A percentile compares a stretch with the other conserved stretches of the same genome.
These are phyloP conservation scores for Dione juno DNA, from an alignment of 2,888 invertebrate genomes.

Conservation along the genomic window DNA sequence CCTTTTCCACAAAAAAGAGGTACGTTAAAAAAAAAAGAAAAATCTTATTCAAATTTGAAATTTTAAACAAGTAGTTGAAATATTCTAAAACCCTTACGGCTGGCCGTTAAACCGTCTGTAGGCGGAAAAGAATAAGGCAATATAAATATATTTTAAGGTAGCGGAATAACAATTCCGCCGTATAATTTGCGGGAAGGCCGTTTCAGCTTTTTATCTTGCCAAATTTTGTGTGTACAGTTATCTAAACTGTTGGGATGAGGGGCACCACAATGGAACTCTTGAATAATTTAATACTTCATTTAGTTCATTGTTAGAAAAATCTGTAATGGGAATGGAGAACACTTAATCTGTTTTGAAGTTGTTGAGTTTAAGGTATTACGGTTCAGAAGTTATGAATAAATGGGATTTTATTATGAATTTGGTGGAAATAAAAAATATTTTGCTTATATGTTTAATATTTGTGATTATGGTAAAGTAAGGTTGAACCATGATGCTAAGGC, in stretches of 20 bases:
- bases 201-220: constrained; percentile 79
- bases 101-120: constrained; percentile 63
- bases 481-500: too few relatives aligned
- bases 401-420: not conserved
- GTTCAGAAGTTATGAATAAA: not conserved
- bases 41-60: constrained; percentile 35
- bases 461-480: too few relatives aligned
- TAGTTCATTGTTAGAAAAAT: constrained; percentile 70
- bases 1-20: too few relatives aligned
- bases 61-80: constrained; percentile 69
- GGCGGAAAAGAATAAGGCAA: constrained; percentile 62
- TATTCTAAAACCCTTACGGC: constrained; percentile 64
- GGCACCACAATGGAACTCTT: constrained; percentile 67
- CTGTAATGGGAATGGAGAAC: constrained; percentile 59
- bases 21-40: not conserved
- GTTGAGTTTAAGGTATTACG: constrained; percentile 7
- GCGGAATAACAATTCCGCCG: constrained; percentile 71
- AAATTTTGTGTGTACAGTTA: constrained; percentile 77
- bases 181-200: constrained; percentile 76
- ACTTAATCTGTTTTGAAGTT: constrained; percentile 11
- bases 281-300: constrained; percentile 80
- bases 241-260: constrained; percentile 67
- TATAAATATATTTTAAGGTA: constrained; percentile 55
- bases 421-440: not conserved
- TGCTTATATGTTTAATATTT: too few relatives aligned